These are phyloP conservation scores for Calameuta filiformis DNA, from an alignment of 2,888 invertebrate genomes.

Conservation along the genomic window DNA sequence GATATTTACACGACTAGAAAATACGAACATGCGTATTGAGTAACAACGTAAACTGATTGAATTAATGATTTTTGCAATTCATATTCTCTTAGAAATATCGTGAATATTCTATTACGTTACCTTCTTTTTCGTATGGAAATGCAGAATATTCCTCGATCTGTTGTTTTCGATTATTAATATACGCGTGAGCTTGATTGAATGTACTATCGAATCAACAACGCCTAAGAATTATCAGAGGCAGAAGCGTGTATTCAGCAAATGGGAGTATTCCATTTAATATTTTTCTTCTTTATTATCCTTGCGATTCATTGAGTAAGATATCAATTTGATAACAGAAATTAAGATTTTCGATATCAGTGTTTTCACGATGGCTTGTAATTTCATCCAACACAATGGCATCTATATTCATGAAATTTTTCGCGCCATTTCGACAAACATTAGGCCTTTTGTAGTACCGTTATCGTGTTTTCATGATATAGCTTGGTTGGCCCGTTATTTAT, in stretches of 20 bases:
- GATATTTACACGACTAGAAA: constrained; percentile 5
- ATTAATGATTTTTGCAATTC: not conserved
- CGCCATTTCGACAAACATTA: not conserved
- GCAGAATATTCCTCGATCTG: not conserved
- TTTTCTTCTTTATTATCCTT: not conserved
- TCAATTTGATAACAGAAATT: not conserved
- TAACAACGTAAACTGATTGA: not conserved
- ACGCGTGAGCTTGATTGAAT: not conserved
- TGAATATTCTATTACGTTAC: not conserved
- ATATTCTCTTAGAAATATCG: not conserved
- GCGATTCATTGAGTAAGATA: not conserved
- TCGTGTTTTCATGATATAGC: not conserved
- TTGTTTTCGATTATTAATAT: not conserved
- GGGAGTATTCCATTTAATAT: not conserved
- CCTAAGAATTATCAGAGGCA: not conserved
- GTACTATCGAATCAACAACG: not conserved
- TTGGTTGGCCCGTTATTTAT: not conserved
- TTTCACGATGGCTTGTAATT: not conserved
- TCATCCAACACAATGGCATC: not conserved
- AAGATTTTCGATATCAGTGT: not conserved
- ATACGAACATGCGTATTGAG: not conserved
- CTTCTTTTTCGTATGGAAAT: not conserved
- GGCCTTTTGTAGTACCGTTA: not conserved
- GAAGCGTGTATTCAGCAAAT: not conserved
- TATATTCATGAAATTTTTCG: not conserved